These are phyloP conservation scores for Toxotes jaculatrix DNA, from an alignment of 2,113 vertebrate species.

Conservation along the genomic window DNA sequence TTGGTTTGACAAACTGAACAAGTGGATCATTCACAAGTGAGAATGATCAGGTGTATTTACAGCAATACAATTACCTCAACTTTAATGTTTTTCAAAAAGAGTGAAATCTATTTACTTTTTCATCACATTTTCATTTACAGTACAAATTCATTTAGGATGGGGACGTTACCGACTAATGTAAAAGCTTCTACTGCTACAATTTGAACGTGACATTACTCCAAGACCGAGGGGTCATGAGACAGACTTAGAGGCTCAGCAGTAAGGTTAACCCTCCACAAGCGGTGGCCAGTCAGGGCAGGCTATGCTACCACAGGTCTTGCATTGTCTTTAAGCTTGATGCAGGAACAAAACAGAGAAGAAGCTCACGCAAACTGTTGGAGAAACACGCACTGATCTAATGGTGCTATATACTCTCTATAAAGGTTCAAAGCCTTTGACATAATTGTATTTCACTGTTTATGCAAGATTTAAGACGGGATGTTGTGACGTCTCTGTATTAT, in stretches of 20 bases:
- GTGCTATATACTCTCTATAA: conserved; percentile 56
- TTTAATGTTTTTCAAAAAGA: not conserved
- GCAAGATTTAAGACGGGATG: conserved; percentile 30
- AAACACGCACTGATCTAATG: conserved; percentile 48
- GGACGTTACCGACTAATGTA: not conserved
- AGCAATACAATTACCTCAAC: not conserved
- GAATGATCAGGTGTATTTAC: not conserved
- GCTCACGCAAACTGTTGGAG: conserved; percentile 27
- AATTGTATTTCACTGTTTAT: conserved; percentile 53
- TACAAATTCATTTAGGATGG: not conserved
- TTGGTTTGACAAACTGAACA: conserved; percentile 26
- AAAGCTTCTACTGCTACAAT: not conserved
- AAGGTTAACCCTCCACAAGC: not conserved
- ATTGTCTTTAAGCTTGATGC: conserved; percentile 2
- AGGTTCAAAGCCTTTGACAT: conserved; percentile 48
- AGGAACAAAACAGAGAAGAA: conserved; percentile 15
- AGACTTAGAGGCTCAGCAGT: conserved; percentile 1
- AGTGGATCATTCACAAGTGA: not conserved
- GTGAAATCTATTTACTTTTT: not conserved
- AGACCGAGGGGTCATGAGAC: not conserved
- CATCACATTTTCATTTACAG: not conserved
- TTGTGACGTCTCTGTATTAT: not conserved
- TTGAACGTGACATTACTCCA: conserved; percentile 29
- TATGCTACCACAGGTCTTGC: not conserved
- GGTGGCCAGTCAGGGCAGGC: conserved; percentile 44